Conservation (phyloP, 2,797 vertebrate genomes). For the Garrulus glandarius region DNA sequence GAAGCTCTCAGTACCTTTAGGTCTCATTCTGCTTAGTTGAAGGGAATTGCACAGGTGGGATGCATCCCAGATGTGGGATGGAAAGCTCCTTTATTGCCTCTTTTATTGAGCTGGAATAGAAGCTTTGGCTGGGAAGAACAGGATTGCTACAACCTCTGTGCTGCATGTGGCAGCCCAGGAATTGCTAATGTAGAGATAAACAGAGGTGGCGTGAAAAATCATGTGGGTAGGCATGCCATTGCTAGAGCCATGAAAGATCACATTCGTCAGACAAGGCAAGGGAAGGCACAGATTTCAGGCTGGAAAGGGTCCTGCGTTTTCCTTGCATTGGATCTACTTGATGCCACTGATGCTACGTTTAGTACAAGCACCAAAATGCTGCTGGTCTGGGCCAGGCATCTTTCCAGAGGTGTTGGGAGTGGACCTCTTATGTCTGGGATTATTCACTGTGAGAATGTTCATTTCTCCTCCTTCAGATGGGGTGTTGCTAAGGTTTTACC, state of each 20-base stretch:
- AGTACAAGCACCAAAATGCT: background rate
- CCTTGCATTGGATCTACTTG: background rate
- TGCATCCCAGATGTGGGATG: background rate
- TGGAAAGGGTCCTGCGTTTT: background rate
- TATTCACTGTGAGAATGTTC: background rate
- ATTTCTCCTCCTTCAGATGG: background rate
- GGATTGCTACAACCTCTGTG: background rate
- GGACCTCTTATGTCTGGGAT: background rate
- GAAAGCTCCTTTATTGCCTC: conserved; percentile 37
- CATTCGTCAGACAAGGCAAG: background rate
- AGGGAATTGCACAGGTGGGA: background rate
- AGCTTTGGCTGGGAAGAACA: background rate
- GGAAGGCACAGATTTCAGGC: background rate
- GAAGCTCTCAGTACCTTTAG: background rate
- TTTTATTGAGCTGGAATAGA: background rate
- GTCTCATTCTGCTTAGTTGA: background rate
- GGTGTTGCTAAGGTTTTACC: background rate
- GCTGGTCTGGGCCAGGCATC: background rate
- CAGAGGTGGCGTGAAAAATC: background rate
- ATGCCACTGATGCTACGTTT: background rate
- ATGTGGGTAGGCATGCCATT: background rate
- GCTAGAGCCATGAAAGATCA: background rate
- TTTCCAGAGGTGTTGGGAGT: background rate
- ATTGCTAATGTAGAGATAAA: background rate
- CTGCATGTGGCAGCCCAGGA: background rate